phyloP scores from a whole-genome alignment of 2,888 invertebrate species.

The Eugnorisma glareosa region DNA sequence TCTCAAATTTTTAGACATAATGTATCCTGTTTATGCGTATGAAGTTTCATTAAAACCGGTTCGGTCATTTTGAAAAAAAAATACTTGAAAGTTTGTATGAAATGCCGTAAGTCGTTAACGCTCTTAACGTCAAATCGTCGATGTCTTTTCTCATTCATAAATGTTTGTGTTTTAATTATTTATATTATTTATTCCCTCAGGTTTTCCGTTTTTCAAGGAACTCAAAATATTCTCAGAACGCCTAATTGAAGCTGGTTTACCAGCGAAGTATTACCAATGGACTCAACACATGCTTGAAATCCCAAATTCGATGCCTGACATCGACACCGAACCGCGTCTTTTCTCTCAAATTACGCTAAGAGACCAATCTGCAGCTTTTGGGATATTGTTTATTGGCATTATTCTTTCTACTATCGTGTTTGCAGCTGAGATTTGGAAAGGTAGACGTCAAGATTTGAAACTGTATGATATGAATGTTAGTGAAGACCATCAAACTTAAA shows the following conservation, averaged over 20 bases:
- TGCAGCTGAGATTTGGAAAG: constrained; percentile 26
- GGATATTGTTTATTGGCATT: constrained; percentile 59
- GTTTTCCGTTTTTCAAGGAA: constrained; percentile 74
- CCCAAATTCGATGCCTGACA: constrained; percentile 47
- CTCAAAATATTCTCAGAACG: constrained; percentile 70
- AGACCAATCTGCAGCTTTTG: constrained; percentile 71
- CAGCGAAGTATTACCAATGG: constrained; percentile 76
- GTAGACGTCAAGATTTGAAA: constrained; percentile 24
- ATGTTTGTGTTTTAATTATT: neutral
- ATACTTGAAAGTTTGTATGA: too few relatives aligned
- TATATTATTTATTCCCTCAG: constrained; percentile 45
- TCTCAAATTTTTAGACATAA: too few relatives aligned
- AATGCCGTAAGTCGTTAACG: too few relatives aligned
- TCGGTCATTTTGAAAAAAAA: too few relatives aligned
- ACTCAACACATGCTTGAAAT: constrained; percentile 70
- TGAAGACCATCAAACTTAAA: neutral
- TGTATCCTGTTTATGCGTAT: too few relatives aligned
- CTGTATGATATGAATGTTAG: neutral
- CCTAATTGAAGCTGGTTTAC: constrained; percentile 75
- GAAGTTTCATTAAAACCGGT: too few relatives aligned
- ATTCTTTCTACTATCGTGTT: constrained; percentile 34
- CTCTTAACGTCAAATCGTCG: neutral
- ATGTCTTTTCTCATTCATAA: neutral
- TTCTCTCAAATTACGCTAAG: constrained; percentile 62
- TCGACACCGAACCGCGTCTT: constrained; percentile 66